A percentile compares a stretch with the other conserved stretches of the same genome.
phyloP scores from a whole-genome alignment of 2,888 invertebrate genomes.

The Plutella xylostella region DNA sequence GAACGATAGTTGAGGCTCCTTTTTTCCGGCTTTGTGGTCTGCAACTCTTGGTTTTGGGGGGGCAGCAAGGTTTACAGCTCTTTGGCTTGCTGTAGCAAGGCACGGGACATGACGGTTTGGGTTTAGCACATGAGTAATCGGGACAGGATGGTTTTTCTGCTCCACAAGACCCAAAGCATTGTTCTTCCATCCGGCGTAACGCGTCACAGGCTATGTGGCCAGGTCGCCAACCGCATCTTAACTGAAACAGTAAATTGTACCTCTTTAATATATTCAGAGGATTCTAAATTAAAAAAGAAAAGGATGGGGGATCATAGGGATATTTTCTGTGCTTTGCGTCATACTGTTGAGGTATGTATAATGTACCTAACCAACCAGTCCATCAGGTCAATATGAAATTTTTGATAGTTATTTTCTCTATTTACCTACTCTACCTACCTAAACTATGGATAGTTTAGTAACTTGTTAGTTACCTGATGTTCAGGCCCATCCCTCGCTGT shows the following conservation, averaged over 20 bases:
- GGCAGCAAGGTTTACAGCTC: constrained; percentile 24
- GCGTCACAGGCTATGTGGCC: constrained; percentile 60
- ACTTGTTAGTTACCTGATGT: constrained; percentile 49
- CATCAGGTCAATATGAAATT: too few species aligned
- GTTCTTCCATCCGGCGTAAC: constrained; percentile 45
- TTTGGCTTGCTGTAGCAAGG: constrained; percentile 20
- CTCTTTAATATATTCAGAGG: too few species aligned
- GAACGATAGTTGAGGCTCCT: constrained; percentile 14
- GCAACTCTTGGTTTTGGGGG: constrained; percentile 18
- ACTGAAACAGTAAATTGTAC: constrained; percentile 27
- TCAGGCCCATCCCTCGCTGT: constrained; percentile 51
- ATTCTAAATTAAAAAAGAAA: too few species aligned
- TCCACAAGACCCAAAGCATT: constrained; percentile 28
- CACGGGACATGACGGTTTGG: constrained; percentile 18
- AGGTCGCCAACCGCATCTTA: constrained; percentile 60
- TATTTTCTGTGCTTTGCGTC: too few species aligned
- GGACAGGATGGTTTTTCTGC: background rate
- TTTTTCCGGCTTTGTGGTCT: too few species aligned
- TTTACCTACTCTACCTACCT: too few species aligned
- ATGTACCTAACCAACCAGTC: too few species aligned
- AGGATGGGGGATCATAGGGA: too few species aligned
- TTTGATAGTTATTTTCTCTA: too few species aligned
- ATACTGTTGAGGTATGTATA: too few species aligned
- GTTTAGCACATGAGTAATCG: background rate
- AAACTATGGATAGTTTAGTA: too few species aligned